Conservation (phyloP, 2,888 invertebrate species). For the Steinernema carpocapsae region DNA sequence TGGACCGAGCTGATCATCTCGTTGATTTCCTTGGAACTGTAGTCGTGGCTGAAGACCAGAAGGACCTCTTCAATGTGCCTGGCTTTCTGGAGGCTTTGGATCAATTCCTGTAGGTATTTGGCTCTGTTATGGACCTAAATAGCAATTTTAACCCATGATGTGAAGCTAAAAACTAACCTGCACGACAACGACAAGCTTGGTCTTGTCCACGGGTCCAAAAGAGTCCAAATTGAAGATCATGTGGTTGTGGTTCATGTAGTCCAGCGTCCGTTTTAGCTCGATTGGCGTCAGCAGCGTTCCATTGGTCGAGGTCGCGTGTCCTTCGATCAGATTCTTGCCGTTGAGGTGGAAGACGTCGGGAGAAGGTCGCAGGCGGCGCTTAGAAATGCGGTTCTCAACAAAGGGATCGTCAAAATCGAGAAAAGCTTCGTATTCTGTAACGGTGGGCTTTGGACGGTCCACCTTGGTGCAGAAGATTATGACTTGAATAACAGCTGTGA, state of each 20-base stretch:
- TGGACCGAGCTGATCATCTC: constrained; percentile 85
- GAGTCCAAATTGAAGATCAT: background rate
- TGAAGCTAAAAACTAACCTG: background rate
- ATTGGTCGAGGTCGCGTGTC: no score
- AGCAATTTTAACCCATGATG: background rate
- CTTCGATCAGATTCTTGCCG: no score
- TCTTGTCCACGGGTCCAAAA: background rate
- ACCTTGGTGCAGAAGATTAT: no score
- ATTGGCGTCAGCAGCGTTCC: no score
- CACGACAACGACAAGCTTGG: background rate
- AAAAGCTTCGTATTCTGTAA: no score
- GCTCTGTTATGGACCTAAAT: constrained; percentile 87
- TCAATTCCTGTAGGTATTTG: constrained; percentile 86
- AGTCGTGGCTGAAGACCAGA: constrained; percentile 91
- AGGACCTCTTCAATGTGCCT: constrained; percentile 84
- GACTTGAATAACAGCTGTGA: no score
- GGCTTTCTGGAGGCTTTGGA: constrained; percentile 87
- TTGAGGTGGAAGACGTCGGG: no score
- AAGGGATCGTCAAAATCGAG: no score
- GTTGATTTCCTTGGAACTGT: constrained; percentile 88
- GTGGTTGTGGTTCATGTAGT: background rate
- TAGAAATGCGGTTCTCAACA: no score
- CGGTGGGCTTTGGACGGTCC: no score
- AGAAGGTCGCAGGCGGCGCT: no score
- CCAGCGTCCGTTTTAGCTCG: no score